Percentiles rank a stretch among this genome's conserved stretches.
phyloP scores from a whole-genome alignment of 2,113 vertebrate genomes.

The Melanotaenia duboulayi region DNA sequence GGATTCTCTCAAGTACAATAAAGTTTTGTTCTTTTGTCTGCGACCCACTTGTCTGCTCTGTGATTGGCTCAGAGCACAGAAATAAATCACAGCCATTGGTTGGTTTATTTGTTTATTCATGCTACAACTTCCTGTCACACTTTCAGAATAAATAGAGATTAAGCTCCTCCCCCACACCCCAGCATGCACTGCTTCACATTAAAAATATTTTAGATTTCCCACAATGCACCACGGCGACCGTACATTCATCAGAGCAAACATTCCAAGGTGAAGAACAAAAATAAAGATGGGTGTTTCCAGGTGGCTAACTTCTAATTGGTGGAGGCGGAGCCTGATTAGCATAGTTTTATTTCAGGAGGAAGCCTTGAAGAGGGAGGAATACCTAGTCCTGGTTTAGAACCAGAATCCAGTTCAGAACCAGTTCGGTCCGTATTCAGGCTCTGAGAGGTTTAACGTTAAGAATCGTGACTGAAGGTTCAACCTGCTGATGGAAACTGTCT shows the following conservation, averaged over 20 bases:
- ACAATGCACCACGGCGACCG: slow-evolving; percentile 47
- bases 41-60: not conserved
- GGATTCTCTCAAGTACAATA: slow-evolving; percentile 61
- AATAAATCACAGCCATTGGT: not conserved
- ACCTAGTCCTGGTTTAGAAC: too few relatives aligned
- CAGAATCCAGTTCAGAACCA: too few relatives aligned
- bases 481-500: too few relatives aligned
- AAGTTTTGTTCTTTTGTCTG: slow-evolving; percentile 63
- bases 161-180: not conserved
- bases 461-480: too few relatives aligned
- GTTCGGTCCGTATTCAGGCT: too few relatives aligned
- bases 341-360: too few relatives aligned
- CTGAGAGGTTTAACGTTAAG: too few relatives aligned
- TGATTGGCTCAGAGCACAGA: slow-evolving; percentile 15
- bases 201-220: slow-evolving; percentile 42
- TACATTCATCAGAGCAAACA: slow-evolving; percentile 30
- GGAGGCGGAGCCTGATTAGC: too few relatives aligned
- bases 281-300: too few relatives aligned
- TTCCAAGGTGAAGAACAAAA: not conserved
- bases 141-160: slow-evolving; percentile 41
- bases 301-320: too few relatives aligned
- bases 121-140: slow-evolving; percentile 60
- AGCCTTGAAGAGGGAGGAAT: too few relatives aligned
- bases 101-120: slow-evolving; percentile 60
- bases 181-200: slow-evolving; percentile 35